Conservation (phyloP, 1,140 invertebrate genomes). For the Tribolium madens region DNA sequence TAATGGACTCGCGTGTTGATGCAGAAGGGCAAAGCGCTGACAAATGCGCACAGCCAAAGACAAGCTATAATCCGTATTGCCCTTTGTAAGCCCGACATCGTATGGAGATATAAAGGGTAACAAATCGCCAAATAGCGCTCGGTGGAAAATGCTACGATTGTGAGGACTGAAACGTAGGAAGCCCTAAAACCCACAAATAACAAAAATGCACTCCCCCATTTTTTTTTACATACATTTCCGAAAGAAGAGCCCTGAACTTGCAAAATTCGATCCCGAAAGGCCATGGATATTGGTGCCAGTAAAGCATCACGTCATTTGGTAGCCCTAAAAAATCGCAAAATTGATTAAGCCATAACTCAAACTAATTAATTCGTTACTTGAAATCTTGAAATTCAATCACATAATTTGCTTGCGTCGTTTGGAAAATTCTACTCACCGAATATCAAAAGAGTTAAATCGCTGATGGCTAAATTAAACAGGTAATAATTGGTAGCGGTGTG, state of each 20-base stretch:
- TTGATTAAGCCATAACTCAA: constrained; percentile 40
- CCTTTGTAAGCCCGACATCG: constrained; percentile 83
- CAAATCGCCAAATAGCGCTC: constrained; percentile 94
- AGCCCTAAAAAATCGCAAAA: too few species aligned
- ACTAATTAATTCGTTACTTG: constrained; percentile 22
- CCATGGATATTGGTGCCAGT: constrained; percentile 97
- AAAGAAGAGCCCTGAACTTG: constrained; percentile 85
- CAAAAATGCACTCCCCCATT: too few species aligned
- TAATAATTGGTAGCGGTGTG: constrained; percentile 93
- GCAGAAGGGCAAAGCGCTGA: constrained; percentile 85
- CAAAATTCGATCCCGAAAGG: constrained; percentile 84
- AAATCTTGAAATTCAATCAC: constrained; percentile 24
- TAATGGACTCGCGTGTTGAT: constrained; percentile 78
- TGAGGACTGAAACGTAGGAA: constrained; percentile 90
- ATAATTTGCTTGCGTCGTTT: not conserved
- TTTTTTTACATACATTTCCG: constrained; percentile 80
- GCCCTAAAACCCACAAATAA: constrained; percentile 70
- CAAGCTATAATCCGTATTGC: constrained; percentile 84
- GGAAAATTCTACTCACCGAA: constrained; percentile 72
- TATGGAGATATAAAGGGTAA: constrained; percentile 84
- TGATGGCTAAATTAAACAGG: constrained; percentile 87
- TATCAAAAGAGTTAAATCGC: constrained; percentile 79
- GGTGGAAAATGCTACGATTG: constrained; percentile 89
- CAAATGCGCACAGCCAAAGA: constrained; percentile 82
- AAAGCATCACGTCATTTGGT: constrained; percentile 87